Conservation (phyloP, 2,888 invertebrate genomes). For the Drosophila setosimentum region DNA sequence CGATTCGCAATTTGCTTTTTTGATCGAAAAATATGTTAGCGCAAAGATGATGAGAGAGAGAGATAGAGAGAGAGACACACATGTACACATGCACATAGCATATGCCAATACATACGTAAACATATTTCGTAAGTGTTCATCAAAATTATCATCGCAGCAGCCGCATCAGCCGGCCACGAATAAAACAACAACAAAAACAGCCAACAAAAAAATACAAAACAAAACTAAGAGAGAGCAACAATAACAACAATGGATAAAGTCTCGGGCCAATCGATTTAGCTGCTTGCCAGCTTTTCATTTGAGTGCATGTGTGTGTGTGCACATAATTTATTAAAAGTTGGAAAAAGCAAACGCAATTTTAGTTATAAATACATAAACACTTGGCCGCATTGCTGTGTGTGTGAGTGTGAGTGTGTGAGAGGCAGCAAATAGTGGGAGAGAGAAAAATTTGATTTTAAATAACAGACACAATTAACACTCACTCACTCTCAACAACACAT, state of each 20-base stretch:
- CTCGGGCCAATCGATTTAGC: conserved; percentile 61
- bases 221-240: conserved; percentile 28
- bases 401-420: conserved; percentile 14
- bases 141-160: conserved; percentile 52
- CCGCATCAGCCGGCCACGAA: conserved; percentile 48
- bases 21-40: conserved; percentile 57
- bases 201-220: not conserved
- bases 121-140: conserved; percentile 78
- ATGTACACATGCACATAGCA: conserved; percentile 1
- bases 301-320: conserved; percentile 37
- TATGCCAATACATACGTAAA: conserved; percentile 46
- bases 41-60: conserved; percentile 57
- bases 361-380: conserved; percentile 73
- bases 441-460: conserved; percentile 56
- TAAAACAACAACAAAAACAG: conserved; percentile 16
- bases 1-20: conserved; percentile 65
- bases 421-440: conserved; percentile 11
- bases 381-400: conserved; percentile 43
- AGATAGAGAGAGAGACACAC: conserved; percentile 4
- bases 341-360: conserved; percentile 64
- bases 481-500: conserved; percentile 54
- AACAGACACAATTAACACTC: conserved; percentile 66
- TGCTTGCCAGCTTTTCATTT: conserved; percentile 68
- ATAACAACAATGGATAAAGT: conserved; percentile 32
- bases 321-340: conserved; percentile 72